Evolutionary conservation across 2,888 invertebrate genomes (phyloP), one percentile per base, ranked within the genome.

Genomic region (Entomobrya proxima): DNA sequence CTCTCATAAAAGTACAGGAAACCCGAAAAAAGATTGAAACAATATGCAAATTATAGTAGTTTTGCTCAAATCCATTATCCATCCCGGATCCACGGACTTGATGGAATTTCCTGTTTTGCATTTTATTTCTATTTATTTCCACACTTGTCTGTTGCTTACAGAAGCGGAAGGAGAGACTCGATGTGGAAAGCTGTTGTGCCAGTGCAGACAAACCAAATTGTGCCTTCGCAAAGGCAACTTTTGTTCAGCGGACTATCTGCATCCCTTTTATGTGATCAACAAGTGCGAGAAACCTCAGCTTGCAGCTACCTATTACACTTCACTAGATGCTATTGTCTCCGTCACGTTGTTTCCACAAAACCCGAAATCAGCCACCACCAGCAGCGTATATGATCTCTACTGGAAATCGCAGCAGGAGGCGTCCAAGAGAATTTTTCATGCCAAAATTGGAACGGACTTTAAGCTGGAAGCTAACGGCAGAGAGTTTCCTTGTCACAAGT

Each of bases 341-440:
- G 55, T 76, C 11, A 76, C 83, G 40, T 32, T 83, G 3, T 76
- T 30, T 30, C 76, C 64, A 9, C 67, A 83, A 27, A 64, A 37
- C 30, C 76, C 83, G 6, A 75, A 74, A 2, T 37, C 27, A 5
- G 61, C 24, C 0, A 1, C 35, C 15, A 27, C 50, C 11, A 55
- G 11, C 13, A 18, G 58, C 6, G 40, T 37, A 18, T n/a, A 75
- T 24, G 83, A 83, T 67, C 52, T 76, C 2, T 83, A 83, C 35
- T 83, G 83, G 83, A 83, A 83, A 47, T 83, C 83, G 0, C 83
- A 83, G 44, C 76, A 83, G 11, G 83, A 76, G 7, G 83, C 64
- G 9, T 67, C 52, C 3, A 83, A 76, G 24, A 44, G 64, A 76
- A 76, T 76, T 0, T 83, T 83, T 69, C 67, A 83, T 50, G 32